Evolutionary conservation across 2,113 vertebrate species (phyloP).

Genomic region (Rhineura floridana): DNA sequence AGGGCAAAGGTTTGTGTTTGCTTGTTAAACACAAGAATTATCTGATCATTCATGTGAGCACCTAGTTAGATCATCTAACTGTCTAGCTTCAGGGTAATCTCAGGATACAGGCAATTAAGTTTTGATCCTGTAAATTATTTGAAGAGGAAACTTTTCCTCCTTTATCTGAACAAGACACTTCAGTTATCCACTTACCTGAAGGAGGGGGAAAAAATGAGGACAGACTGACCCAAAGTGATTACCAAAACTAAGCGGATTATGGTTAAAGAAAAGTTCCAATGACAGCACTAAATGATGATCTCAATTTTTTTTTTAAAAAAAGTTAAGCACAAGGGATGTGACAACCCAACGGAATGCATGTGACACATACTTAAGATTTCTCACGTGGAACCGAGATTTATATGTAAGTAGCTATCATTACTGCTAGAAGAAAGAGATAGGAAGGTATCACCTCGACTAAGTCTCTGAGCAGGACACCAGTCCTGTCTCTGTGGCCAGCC

Average conservation of each 20-base stretch:
- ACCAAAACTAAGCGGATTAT: conserved; percentile 23
- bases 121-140: not conserved
- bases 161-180: not conserved
- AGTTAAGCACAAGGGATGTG: not conserved
- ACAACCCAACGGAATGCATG: not conserved
- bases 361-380: not conserved
- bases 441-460: not conserved
- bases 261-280: conserved; percentile 6
- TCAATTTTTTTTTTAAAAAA: not conserved
- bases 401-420: not conserved
- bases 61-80: no score
- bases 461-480: not conserved
- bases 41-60: no score
- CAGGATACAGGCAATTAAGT: conserved; percentile 1
- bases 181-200: not conserved
- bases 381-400: not conserved
- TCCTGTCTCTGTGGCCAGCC: not conserved
- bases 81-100: not conserved
- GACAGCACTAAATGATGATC: conserved; percentile 5
- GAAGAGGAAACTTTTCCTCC: not conserved
- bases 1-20: not conserved
- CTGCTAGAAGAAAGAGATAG: not conserved
- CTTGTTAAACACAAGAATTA: not conserved
- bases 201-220: not conserved
- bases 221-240: not conserved